These are phyloP conservation scores for Aplidium turbinatum DNA, from an alignment of 23 tunicate genomes.

Conservation along the genomic window DNA sequence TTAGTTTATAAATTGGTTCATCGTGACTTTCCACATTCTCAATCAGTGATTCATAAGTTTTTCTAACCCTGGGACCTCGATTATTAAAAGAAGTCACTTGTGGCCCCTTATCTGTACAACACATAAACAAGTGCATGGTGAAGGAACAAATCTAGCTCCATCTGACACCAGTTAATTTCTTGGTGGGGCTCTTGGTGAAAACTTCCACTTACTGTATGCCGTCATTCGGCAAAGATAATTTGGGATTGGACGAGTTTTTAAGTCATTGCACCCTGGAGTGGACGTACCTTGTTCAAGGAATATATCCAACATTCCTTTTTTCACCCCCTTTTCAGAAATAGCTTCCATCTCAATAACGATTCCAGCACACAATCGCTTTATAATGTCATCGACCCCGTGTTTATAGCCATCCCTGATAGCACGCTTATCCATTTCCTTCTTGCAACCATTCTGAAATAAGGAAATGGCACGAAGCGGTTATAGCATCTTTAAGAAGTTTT, in stretches of 20 bases:
- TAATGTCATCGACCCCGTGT: slow-evolving; percentile 43
- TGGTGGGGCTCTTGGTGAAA: no score
- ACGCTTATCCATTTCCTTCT: slow-evolving; percentile 23
- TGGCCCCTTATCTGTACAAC: no score
- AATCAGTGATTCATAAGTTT: no score
- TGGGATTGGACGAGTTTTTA: neutral
- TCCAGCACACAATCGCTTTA: slow-evolving; percentile 45
- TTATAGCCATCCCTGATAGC: slow-evolving; percentile 7
- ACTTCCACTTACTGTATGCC: neutral
- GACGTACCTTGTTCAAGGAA: slow-evolving; percentile 81
- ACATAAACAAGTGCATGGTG: no score
- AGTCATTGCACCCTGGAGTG: neutral
- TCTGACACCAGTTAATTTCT: no score
- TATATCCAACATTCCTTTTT: slow-evolving; percentile 28
- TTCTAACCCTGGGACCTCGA: no score
- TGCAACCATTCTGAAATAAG: slow-evolving; percentile 46
- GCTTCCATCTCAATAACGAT: slow-evolving; percentile 68
- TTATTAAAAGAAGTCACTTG: no score
- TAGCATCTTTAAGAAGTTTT: no score
- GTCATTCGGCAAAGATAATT: neutral
- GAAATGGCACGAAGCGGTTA: no score
- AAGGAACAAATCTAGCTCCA: no score
- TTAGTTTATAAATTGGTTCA: no score
- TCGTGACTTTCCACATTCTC: no score
- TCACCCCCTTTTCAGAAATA: slow-evolving; percentile 29